Conservation (phyloP, 2,797 vertebrate genomes). For the Emys orbicularis region DNA sequence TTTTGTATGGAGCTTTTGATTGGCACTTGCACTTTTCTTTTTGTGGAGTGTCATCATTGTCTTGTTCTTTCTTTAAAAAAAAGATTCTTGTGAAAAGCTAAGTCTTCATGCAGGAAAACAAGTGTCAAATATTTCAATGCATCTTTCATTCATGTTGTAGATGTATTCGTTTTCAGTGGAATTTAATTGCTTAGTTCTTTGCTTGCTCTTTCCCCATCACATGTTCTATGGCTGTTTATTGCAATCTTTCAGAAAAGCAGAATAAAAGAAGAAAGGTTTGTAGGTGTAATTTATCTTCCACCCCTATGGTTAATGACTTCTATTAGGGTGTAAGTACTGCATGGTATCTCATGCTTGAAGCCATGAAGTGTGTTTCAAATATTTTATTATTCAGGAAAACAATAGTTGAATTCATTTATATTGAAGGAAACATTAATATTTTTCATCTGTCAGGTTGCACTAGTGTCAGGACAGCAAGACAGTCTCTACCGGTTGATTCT, state of each 20-base stretch:
- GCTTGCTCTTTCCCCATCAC: slow-evolving; percentile 26
- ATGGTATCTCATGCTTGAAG: background rate
- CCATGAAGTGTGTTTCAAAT: background rate
- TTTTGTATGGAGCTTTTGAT: slow-evolving; percentile 33
- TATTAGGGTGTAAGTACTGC: background rate
- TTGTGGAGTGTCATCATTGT: slow-evolving; percentile 40
- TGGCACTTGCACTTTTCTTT: slow-evolving; percentile 55
- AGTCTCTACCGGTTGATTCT: background rate
- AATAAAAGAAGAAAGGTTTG: background rate
- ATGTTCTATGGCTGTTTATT: slow-evolving; percentile 25
- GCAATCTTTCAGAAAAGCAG: slow-evolving; percentile 7
- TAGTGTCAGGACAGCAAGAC: slow-evolving; percentile 32
- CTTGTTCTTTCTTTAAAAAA: slow-evolving; percentile 47
- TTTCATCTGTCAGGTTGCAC: slow-evolving; percentile 12
- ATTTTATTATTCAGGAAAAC: slow-evolving; percentile 39
- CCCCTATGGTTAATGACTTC: background rate
- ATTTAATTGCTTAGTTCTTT: slow-evolving; percentile 66
- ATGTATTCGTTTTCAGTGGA: slow-evolving; percentile 46
- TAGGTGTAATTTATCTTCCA: slow-evolving; percentile 13
- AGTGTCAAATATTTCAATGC: slow-evolving; percentile 65
- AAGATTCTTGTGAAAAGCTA: background rate
- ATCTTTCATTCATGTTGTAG: slow-evolving; percentile 44
- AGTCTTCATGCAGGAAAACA: slow-evolving; percentile 49
- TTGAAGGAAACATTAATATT: slow-evolving; percentile 10
- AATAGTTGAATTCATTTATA: slow-evolving; percentile 45